phyloP scores from a whole-genome alignment of 2,113 vertebrate genomes.

The Nothobranchius furzeri region DNA sequence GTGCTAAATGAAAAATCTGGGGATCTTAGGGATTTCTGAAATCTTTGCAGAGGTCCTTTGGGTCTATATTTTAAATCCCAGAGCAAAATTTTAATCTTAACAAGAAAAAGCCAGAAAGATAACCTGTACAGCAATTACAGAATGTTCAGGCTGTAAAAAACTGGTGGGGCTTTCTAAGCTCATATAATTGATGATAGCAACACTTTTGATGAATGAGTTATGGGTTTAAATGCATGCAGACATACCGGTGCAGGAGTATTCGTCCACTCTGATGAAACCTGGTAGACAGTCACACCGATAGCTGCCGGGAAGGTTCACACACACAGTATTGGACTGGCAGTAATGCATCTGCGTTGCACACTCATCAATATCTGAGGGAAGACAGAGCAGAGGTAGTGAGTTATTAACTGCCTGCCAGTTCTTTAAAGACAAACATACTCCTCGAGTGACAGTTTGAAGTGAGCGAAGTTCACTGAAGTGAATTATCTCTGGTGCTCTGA shows the following conservation, averaged over 20 bases:
- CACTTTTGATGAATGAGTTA: not conserved
- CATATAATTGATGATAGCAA: not conserved
- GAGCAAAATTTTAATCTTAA: not conserved
- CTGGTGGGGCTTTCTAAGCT: no score
- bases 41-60: not conserved
- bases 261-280: conserved; percentile 90
- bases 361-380: conserved; percentile 90
- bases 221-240: conserved; percentile 17
- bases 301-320: conserved; percentile 89
- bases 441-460: not conserved
- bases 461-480: not conserved
- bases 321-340: conserved; percentile 91
- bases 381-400: conserved; percentile 32
- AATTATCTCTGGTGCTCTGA: not conserved
- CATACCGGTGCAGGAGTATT: conserved; percentile 96
- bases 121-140: no score
- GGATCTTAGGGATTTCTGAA: not conserved
- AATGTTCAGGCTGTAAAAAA: no score
- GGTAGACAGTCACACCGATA: conserved; percentile 91
- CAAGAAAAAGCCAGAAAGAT: not conserved
- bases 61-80: not conserved
- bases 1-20: conserved; percentile 1
- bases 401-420: conserved; percentile 10
- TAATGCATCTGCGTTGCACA: conserved; percentile 95
- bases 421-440: conserved; percentile 7